A percentile compares a stretch with the other conserved stretches of the same genome.
phyloP scores from a whole-genome alignment of 2,797 vertebrate species.

The Cynopterus sphinx region DNA sequence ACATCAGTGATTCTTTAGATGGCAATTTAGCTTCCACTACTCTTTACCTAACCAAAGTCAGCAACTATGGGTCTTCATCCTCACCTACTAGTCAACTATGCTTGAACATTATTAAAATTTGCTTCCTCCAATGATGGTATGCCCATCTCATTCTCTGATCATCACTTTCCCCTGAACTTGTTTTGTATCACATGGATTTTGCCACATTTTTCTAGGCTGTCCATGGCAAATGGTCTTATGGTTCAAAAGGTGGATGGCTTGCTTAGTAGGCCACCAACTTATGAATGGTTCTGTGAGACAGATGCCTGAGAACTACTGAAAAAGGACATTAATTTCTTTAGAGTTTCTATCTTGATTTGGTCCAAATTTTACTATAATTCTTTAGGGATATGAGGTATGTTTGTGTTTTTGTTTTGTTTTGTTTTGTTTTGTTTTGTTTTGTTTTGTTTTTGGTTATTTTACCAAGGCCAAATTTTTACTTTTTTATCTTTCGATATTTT shows the following conservation, averaged over 20 bases:
- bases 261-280: neutral
- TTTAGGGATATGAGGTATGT: neutral
- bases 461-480: neutral
- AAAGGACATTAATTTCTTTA: neutral
- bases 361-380: neutral
- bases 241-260: neutral
- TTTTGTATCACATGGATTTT: neutral
- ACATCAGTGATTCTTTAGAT: neutral
- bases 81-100: neutral
- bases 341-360: neutral
- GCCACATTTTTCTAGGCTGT: neutral
- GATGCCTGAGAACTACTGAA: neutral
- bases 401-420: neutral
- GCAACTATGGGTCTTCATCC: neutral
- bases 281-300: neutral
- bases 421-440: no score
- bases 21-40: neutral
- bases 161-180: neutral
- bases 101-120: neutral
- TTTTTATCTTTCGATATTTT: slow-evolving; percentile 9
- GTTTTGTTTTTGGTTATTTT: neutral
- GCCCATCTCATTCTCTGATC: neutral
- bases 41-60: neutral
- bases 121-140: neutral
- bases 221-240: neutral